Conservation (phyloP, 2,888 invertebrate species). For the Philereme vetulata region DNA sequence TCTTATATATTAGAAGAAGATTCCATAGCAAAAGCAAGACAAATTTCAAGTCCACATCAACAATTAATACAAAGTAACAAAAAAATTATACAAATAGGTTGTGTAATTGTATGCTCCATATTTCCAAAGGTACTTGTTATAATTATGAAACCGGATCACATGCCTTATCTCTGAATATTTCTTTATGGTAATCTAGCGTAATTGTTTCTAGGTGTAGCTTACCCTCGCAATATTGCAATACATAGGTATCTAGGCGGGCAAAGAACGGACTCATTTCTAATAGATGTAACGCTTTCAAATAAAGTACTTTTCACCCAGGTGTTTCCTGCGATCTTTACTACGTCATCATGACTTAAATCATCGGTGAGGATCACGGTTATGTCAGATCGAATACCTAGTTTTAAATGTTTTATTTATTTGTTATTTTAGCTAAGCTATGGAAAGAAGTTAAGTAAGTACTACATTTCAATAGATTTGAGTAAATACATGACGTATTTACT, state of each 20-base stretch:
- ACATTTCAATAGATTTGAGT: no score
- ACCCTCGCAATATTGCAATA: constrained; percentile 22
- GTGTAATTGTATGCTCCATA: constrained; percentile 23
- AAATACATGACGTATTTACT: no score
- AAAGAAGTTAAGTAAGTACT: no score
- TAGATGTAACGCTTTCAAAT: neutral
- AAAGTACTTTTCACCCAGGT: neutral
- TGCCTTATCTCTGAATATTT: constrained; percentile 45
- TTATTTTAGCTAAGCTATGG: no score
- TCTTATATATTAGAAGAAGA: no score
- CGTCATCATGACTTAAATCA: no score
- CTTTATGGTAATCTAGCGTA: constrained; percentile 54
- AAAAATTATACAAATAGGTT: constrained; percentile 33
- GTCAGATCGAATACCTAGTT: no score
- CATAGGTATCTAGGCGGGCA: constrained; percentile 29
- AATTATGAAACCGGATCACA: constrained; percentile 29
- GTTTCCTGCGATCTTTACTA: neutral
- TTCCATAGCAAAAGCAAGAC: constrained; percentile 24
- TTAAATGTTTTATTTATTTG: no score
- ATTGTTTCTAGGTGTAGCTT: constrained; percentile 51
- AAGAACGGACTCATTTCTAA: constrained; percentile 23
- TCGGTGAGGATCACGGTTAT: no score
- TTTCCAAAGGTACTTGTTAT: constrained; percentile 13
- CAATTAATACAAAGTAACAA: constrained; percentile 27
- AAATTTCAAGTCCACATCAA: constrained; percentile 20